phyloP scores from a whole-genome alignment of 2,113 vertebrate species.

The Tachycineta bicolor region DNA sequence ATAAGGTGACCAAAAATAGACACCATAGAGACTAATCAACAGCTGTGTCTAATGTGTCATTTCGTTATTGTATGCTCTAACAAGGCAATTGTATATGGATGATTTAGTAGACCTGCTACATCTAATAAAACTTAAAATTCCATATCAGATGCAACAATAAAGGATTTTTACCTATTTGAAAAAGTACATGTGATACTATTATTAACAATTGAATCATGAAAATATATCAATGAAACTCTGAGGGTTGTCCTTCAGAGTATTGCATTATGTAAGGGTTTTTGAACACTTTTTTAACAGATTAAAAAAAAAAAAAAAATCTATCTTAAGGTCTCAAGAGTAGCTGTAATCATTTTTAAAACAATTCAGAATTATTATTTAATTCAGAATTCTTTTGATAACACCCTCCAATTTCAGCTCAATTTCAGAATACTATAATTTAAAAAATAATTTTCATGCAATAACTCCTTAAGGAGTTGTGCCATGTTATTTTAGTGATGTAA shows the following conservation, averaged over 20 bases:
- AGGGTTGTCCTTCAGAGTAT: neutral
- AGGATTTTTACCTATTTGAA: neutral
- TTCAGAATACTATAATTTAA: neutral
- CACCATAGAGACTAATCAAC: neutral
- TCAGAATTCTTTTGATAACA: neutral
- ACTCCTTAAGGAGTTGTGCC: neutral
- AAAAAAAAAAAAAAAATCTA: too few relatives aligned
- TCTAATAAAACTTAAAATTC: neutral
- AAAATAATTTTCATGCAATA: neutral
- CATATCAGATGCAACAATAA: neutral
- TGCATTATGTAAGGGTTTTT: accelerated
- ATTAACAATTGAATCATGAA: neutral
- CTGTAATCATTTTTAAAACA: neutral
- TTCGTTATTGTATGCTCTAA: neutral
- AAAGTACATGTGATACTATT: neutral
- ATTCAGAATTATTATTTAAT: neutral
- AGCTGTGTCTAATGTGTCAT: neutral
- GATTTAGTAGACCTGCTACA: neutral
- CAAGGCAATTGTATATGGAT: neutral
- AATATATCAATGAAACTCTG: neutral
- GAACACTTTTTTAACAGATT: neutral
- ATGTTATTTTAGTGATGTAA: neutral
- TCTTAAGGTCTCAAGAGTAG: neutral
- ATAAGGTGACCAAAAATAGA: neutral
- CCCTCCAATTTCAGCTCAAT: neutral